Base-by-base conservation (phyloP, 2,888 invertebrate genomes). In the Lutraria lutraria region DNA sequence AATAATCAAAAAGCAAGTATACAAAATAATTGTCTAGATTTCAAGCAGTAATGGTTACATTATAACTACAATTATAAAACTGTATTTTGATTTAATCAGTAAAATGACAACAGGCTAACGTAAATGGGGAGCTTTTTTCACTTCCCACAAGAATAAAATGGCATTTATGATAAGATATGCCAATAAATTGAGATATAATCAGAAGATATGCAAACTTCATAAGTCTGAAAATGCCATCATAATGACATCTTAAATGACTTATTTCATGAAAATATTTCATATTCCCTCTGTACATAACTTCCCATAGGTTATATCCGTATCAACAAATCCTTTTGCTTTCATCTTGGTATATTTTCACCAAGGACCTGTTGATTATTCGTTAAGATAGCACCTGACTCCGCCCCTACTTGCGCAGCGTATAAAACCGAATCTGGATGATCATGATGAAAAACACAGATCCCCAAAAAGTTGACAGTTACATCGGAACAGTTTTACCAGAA, bases 331-430 rank as follows among this genome's bases (percentile, higher is more conserved):
- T 80, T 34, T 19, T 16, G 60, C 80, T 85, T 79, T 85, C 80
- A 79, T 60, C 54, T 60, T 80, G 60, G n/a, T 60, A 85, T 85
- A 85, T 21, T 60, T 60, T 43, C 31, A 31, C 25, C n/a, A 80
- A 60, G 60, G 79, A 80, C 80, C 85, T 79, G 85, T 85, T 80
- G 85, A 85, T 85, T 85, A 52, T 80, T 13, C 13, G 43, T 16
- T 10, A n/a, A 85, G 85, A 85, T 85, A 85, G 76, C 21, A 12
- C 76, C 6, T 53, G 15, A 52, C 81, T 34, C 76, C 76, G 76
- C 76, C 76, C 76, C 76, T 31, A 25, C 34, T 34, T 76, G 16
- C 31, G 31, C n/a, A n/a, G n/a, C 16, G 34, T 16, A 76, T 13
- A 76, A 31, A 76, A 6, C 34, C 31, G 34, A 16, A 76, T 76